Evolutionary conservation across 2,797 vertebrate species (phyloP).

Genomic region (Babyrousa celebensis): DNA sequence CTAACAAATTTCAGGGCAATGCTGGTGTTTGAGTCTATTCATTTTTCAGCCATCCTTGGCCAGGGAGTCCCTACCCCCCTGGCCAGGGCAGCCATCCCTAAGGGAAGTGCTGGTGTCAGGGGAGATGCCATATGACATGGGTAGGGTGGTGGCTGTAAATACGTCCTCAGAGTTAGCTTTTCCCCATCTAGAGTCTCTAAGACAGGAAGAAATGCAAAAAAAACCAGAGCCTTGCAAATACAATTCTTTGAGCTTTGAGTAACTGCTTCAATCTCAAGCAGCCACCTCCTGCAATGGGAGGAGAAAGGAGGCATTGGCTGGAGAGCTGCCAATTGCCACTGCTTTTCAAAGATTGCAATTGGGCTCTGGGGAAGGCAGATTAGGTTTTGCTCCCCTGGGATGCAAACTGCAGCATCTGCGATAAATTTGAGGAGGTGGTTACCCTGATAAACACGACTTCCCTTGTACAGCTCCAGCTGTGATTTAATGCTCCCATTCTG

Average conservation of each 20-base stretch:
- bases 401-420: constrained; percentile 20
- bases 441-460: constrained; percentile 61
- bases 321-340: not conserved
- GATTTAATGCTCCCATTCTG: constrained; percentile 19
- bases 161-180: not conserved
- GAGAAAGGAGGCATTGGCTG: not conserved
- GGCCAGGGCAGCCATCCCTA: not conserved
- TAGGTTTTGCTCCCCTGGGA: constrained; percentile 66
- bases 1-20: not conserved
- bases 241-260: not conserved
- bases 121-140: not conserved
- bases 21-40: not conserved
- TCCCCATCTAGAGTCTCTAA: not conserved
- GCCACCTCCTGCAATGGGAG: not conserved
- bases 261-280: constrained; percentile 27
- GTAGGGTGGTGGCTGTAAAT: not conserved
- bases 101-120: not conserved
- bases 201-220: constrained; percentile 5
- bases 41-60: not conserved
- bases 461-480: not conserved
- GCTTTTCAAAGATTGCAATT: not conserved
- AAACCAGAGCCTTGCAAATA: not conserved
- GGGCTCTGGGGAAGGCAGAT: constrained; percentile 64
- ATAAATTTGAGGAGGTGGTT: constrained; percentile 63
- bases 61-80: not conserved